Conservation (phyloP, 2,113 vertebrate species). For the Takifugu flavidus region DNA sequence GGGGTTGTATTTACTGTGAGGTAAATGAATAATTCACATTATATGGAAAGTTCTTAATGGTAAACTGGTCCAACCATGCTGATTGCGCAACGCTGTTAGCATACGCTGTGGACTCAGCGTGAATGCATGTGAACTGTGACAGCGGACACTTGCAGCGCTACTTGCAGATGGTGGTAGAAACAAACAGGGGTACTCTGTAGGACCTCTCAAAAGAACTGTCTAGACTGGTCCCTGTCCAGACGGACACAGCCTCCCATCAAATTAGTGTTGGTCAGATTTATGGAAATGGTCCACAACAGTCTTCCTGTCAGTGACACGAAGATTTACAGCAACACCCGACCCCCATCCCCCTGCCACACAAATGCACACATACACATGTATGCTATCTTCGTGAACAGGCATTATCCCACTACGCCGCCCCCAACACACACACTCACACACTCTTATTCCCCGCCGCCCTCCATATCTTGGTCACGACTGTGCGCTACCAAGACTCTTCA, state of each 20-base stretch:
- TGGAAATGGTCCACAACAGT: slow-evolving; percentile 98
- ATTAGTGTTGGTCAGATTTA: slow-evolving; percentile 99
- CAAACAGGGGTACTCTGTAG: slow-evolving; percentile 94
- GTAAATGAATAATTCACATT: no score
- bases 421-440: neutral
- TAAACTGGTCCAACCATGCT: no score
- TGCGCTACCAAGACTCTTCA: slow-evolving; percentile 29
- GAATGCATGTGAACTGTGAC: slow-evolving; percentile 83
- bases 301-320: slow-evolving; percentile 98
- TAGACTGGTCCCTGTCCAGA: slow-evolving; percentile 99
- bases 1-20: no score
- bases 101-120: neutral
- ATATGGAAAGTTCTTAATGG: no score
- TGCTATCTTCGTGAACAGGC: slow-evolving; percentile 33
- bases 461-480: slow-evolving; percentile 28
- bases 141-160: slow-evolving; percentile 89
- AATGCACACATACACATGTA: slow-evolving; percentile 49
- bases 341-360: slow-evolving; percentile 38
- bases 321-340: slow-evolving; percentile 86
- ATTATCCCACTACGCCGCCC: slow-evolving; percentile 18
- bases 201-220: slow-evolving; percentile 98
- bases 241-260: slow-evolving; percentile 99
- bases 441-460: slow-evolving; percentile 6
- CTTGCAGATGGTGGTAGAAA: slow-evolving; percentile 98
- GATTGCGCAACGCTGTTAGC: no score